Conservation (phyloP, 2,113 vertebrate species). For the Bujurquina vittata region DNA sequence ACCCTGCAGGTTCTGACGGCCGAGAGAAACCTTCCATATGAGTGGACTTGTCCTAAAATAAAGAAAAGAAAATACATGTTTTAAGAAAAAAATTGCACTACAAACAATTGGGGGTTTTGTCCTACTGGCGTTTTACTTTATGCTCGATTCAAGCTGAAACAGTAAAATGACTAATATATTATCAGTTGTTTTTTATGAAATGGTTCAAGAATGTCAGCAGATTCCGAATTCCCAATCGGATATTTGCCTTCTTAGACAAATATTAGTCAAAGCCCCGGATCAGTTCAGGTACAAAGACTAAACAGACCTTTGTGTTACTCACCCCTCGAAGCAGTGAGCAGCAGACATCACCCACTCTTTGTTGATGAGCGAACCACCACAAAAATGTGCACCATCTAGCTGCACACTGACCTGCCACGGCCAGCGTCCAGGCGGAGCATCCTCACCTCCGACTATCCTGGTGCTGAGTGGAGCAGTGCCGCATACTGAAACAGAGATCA, state of each 20-base stretch:
- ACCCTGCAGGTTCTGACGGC: constrained; percentile 49
- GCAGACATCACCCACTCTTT: constrained; percentile 79
- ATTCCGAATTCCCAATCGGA: not conserved
- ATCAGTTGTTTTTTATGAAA: not conserved
- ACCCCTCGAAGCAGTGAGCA: constrained; percentile 73
- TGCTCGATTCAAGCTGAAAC: not conserved
- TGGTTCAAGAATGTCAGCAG: not conserved
- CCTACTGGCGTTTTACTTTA: not conserved
- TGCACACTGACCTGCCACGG: constrained; percentile 79
- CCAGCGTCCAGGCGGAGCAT: constrained; percentile 64
- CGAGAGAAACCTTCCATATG: constrained; percentile 24
- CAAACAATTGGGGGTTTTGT: not conserved
- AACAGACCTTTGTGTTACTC: not conserved
- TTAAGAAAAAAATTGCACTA: not conserved
- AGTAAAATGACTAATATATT: not conserved
- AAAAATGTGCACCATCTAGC: constrained; percentile 44
- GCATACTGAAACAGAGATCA: constrained; percentile 8
- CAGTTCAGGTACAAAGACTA: not conserved
- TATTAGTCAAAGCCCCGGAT: not conserved
- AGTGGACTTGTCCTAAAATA: not conserved
- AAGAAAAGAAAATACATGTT: not conserved
- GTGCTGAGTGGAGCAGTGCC: constrained; percentile 47
- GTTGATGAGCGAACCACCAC: constrained; percentile 79
- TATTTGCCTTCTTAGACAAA: not conserved
- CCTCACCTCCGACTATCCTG: constrained; percentile 77